These are phyloP conservation scores for Homarus gammarus DNA, from an alignment of 2,888 invertebrate genomes.

Conservation along the genomic window DNA sequence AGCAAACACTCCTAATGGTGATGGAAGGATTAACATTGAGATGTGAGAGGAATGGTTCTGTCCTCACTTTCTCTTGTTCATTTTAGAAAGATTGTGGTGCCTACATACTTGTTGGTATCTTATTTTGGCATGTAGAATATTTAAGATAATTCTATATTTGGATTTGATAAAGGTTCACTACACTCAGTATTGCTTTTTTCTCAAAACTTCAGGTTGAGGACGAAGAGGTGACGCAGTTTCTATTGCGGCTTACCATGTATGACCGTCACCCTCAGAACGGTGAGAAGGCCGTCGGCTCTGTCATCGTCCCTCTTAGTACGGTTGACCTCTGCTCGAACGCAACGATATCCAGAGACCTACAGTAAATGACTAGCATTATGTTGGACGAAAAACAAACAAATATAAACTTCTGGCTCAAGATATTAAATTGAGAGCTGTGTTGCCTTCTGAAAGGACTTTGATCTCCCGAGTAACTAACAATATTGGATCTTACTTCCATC, in stretches of 20 bases:
- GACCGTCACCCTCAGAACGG: constrained; percentile 64
- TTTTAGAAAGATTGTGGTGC: too few relatives aligned
- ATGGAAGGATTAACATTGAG: too few relatives aligned
- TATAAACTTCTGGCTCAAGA: background rate
- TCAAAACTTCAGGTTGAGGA: constrained; percentile 66
- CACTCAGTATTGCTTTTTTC: too few relatives aligned
- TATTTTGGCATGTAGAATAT: too few relatives aligned
- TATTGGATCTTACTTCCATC: background rate
- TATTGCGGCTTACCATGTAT: constrained; percentile 63
- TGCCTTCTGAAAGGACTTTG: background rate
- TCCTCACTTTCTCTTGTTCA: too few relatives aligned
- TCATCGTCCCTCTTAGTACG: constrained; percentile 64
- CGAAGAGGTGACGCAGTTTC: constrained; percentile 65
- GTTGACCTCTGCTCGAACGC: constrained; percentile 62
- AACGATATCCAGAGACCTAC: constrained; percentile 60
- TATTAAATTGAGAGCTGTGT: background rate
- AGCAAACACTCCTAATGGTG: too few relatives aligned
- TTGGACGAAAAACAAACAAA: background rate
- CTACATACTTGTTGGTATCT: too few relatives aligned
- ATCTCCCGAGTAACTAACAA: background rate
- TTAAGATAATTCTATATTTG: too few relatives aligned
- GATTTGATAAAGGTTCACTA: too few relatives aligned
- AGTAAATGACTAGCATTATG: constrained; percentile 25
- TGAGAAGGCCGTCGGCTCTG: constrained; percentile 58
- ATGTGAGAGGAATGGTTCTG: too few relatives aligned